Conservation (phyloP, 2,888 invertebrate species). For the Tachina grossa region DNA sequence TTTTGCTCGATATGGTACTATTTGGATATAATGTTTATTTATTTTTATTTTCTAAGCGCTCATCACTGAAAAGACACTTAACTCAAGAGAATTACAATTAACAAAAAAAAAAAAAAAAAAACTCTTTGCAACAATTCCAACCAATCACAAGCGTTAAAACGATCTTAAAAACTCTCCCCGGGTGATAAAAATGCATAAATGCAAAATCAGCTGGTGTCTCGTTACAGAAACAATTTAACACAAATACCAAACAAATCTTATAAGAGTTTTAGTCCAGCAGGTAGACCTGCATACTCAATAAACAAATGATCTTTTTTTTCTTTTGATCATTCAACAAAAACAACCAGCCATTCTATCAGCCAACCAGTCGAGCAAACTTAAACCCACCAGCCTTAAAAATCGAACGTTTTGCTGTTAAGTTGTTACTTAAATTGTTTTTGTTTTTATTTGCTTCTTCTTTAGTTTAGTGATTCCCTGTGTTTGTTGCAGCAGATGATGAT, state of each 20-base stretch:
- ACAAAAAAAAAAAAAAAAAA: not conserved
- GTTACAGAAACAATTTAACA: constrained; percentile 13
- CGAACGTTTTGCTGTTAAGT: constrained; percentile 48
- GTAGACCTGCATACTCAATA: constrained; percentile 38
- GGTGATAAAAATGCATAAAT: constrained; percentile 35
- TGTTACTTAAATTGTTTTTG: constrained; percentile 21
- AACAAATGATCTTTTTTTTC: constrained; percentile 32
- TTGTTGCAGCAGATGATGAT: constrained; percentile 40
- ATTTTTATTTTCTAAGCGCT: not conserved
- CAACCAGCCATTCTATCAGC: constrained; percentile 11
- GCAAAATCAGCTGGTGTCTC: constrained; percentile 34
- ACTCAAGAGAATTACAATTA: constrained; percentile 40
- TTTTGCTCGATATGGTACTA: not conserved
- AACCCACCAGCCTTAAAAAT: constrained; percentile 53
- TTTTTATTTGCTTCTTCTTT: constrained; percentile 1
- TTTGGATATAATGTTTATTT: too few relatives aligned
- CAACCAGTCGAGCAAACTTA: constrained; percentile 22
- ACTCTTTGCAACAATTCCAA: not conserved
- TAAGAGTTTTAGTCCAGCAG: constrained; percentile 65
- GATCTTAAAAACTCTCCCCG: constrained; percentile 42
- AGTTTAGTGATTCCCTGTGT: constrained; percentile 34
- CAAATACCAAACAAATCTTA: constrained; percentile 38
- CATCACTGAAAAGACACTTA: constrained; percentile 21
- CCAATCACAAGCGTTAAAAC: constrained; percentile 49
- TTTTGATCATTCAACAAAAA: constrained; percentile 37